A percentile compares a stretch with the other conserved stretches of the same genome.
Evolutionary conservation across 1,140 invertebrate species (phyloP).

Genomic region (Varroa destructor): DNA sequence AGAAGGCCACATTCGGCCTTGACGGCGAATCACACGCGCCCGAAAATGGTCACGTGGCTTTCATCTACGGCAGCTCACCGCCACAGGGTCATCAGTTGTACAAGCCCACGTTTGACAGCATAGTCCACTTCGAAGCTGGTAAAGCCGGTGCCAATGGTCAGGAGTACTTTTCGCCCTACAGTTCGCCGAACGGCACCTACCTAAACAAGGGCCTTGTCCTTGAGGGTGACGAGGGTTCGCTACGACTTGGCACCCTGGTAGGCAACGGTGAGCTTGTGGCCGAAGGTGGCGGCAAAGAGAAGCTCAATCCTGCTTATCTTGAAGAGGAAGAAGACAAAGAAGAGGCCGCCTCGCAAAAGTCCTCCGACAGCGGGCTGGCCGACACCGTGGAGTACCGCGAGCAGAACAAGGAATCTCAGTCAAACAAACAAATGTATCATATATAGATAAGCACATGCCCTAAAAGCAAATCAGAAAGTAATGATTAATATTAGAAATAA

Average conservation of each 20-base stretch:
- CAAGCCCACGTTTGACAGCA: conserved; percentile 24
- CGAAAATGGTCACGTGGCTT: conserved; percentile 4
- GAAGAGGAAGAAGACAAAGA: conserved; percentile 26
- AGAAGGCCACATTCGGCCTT: conserved; percentile 14
- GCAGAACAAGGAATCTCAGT: conserved; percentile 26
- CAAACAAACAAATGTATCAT: conserved; percentile 21
- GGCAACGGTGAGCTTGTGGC: neutral
- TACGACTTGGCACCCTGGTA: conserved; percentile 15
- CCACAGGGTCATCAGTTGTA: conserved; percentile 23
- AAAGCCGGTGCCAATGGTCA: neutral
- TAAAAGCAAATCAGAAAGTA: too few relatives aligned
- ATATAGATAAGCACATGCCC: conserved; percentile 1
- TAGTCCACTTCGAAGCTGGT: conserved; percentile 12
- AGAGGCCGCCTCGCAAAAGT: conserved; percentile 22
- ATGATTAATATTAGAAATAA: too few relatives aligned
- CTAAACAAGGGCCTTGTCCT: conserved; percentile 23
- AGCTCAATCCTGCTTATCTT: conserved; percentile 17
- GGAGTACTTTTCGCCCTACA: conserved; percentile 16
- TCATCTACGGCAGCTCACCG: conserved; percentile 19
- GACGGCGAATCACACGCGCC: neutral
- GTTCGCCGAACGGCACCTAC: conserved; percentile 10
- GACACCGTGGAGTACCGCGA: conserved; percentile 28
- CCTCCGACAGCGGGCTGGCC: conserved; percentile 21
- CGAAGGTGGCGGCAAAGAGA: neutral
- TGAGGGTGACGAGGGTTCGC: neutral